Conservation (phyloP, 2,888 invertebrate species). For the Gastracanthus pulcherrimus region DNA sequence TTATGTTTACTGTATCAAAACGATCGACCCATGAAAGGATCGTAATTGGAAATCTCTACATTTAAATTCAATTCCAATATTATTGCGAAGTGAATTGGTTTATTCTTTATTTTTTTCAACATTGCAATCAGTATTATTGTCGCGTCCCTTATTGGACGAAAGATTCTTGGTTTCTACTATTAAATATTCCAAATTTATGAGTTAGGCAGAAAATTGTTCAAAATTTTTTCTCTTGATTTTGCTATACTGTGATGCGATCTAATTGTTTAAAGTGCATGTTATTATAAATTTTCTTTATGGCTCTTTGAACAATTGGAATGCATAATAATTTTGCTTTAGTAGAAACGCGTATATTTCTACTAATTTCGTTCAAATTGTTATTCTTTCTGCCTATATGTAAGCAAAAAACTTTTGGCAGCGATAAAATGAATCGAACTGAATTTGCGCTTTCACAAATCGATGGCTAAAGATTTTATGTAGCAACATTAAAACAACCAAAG, state of each 20-base stretch:
- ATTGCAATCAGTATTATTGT: slow-evolving; percentile 56
- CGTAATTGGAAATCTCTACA: slow-evolving; percentile 29
- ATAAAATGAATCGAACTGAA: slow-evolving; percentile 52
- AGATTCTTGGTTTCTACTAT: slow-evolving; percentile 43
- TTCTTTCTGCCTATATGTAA: slow-evolving; percentile 25
- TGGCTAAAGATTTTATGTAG: slow-evolving; percentile 67
- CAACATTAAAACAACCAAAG: slow-evolving; percentile 64
- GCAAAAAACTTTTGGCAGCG: slow-evolving; percentile 20
- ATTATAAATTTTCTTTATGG: background rate
- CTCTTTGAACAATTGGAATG: slow-evolving; percentile 29
- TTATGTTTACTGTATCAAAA: slow-evolving; percentile 39
- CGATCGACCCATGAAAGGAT: slow-evolving; percentile 23
- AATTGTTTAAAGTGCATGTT: slow-evolving; percentile 36
- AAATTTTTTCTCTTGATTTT: slow-evolving; percentile 39
- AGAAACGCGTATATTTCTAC: slow-evolving; percentile 35
- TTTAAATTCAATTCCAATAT: slow-evolving; percentile 39
- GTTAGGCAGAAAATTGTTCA: slow-evolving; percentile 45
- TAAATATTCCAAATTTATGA: slow-evolving; percentile 53
- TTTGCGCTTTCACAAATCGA: slow-evolving; percentile 48
- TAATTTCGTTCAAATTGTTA: slow-evolving; percentile 32
- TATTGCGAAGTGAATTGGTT: slow-evolving; percentile 52
- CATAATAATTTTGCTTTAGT: background rate
- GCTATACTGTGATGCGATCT: slow-evolving; percentile 1
- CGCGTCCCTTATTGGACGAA: slow-evolving; percentile 50
- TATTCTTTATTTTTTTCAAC: slow-evolving; percentile 28